Evolutionary conservation across 2,888 invertebrate genomes (phyloP), one percentile per base, ranked within the genome.

Genomic region (Linnaemya tessellans): DNA sequence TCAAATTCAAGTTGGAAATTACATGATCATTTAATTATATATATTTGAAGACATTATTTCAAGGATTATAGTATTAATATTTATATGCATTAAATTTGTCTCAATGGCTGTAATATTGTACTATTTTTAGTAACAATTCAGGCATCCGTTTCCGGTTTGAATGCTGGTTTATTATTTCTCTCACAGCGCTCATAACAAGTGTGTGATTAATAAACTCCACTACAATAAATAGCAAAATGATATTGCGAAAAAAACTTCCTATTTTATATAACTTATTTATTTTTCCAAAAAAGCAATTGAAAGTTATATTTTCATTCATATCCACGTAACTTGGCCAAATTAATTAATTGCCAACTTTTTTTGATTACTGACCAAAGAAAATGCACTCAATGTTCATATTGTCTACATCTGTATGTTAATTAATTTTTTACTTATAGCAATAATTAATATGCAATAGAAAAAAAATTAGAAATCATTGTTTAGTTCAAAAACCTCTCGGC

Each of bases 401-500:
- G 43, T 22, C 43, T 30, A 20, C n/a, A n/a, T 65, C 65, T 65
- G 46, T 46, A 67, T 77, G 46, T 46, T 46, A 56, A 77, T 67
- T 46, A 56, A 46, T 22, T 18, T 18, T 56, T n/a, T 65, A 58
- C 25, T 22, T 38, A 2, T 41, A 41, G 11, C 41, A 11, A 65
- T 13, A 46, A 46, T 15, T 18, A 51, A 58, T 46, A 38, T 15
- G 11, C 1, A 71, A 18, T 75, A 18, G 9, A 25, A 75, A 75
- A 41, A 65, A 10, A 13, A 43, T 20, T 22, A 67, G 35, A 35
- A 22, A 54, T 35, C 18, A 20, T 25, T 35, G 46, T 30, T 41
- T 41, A 68, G 78, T 79, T 79, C 68, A 78, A 60, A 60, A 78
- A 51, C 58, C 68, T 68, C 35, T 2, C 25, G 18, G 20, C 38